Percentiles rank a stretch among this genome's conserved stretches.
Evolutionary conservation across 2,113 vertebrate genomes (phyloP).

Genomic region (Motacilla tschutschensis): DNA sequence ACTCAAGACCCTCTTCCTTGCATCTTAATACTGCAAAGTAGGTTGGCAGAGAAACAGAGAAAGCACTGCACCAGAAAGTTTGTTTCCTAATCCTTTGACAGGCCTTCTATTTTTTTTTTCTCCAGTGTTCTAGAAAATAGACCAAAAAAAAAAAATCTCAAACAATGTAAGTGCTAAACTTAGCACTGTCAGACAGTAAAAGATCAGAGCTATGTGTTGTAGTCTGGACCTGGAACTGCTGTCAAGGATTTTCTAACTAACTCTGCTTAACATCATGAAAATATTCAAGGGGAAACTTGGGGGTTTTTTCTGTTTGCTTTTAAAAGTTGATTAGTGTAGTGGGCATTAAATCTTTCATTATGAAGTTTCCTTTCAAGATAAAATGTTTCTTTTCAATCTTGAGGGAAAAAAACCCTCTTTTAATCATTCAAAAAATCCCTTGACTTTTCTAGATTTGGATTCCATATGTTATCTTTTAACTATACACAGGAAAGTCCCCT

Average conservation of each 20-base stretch:
- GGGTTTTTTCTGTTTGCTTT: not conserved
- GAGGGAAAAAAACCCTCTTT: not conserved
- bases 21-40: not conserved
- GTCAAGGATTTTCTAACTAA: constrained; percentile 55
- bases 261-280: constrained; percentile 23
- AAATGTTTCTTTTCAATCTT: constrained; percentile 29
- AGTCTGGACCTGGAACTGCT: constrained; percentile 45
- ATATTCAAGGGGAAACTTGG: not conserved
- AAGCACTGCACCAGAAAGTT: constrained; percentile 22
- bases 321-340: constrained; percentile 35
- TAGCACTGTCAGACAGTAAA: constrained; percentile 49
- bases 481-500: not conserved
- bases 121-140: constrained; percentile 23
- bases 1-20: not conserved
- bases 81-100: constrained; percentile 47
- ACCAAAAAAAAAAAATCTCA: not conserved
- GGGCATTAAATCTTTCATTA: constrained; percentile 52
- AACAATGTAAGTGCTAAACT: constrained; percentile 47
- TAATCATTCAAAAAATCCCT: constrained; percentile 1
- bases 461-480: constrained; percentile 1
- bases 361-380: constrained; percentile 44
- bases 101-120: constrained; percentile 9
- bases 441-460: constrained; percentile 28
- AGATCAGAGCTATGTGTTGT: constrained; percentile 57
- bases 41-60: not conserved